A percentile compares a stretch with the other conserved stretches of the same genome.
phyloP scores from a whole-genome alignment of 2,113 vertebrate species.

The Antechinus stuartii region DNA sequence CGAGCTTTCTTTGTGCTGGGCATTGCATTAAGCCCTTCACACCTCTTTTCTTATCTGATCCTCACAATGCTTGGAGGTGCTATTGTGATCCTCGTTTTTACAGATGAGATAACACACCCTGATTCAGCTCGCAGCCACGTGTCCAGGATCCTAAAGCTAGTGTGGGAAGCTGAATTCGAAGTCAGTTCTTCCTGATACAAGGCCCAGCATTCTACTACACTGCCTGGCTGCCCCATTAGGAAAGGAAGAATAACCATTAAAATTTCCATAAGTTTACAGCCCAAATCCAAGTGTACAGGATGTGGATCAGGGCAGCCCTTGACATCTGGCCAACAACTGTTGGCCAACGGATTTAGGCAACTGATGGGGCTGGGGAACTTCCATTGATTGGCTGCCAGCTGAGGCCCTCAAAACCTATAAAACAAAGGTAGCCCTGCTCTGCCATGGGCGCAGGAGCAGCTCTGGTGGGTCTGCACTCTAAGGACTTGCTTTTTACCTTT shows the following conservation, averaged over 20 bases:
- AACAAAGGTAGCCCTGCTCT: neutral
- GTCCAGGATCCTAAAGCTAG: neutral
- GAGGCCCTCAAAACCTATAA: neutral
- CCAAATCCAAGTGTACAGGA: neutral
- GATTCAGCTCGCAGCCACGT: neutral
- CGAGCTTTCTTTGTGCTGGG: neutral
- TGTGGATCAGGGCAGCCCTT: neutral
- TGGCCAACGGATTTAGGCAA: neutral
- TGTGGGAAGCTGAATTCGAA: neutral
- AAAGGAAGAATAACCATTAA: neutral
- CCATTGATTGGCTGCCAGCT: neutral
- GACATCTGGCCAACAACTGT: neutral
- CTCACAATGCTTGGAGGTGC: neutral
- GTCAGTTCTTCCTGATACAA: neutral
- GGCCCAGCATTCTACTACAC: neutral
- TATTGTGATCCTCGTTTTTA: neutral
- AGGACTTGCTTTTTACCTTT: neutral
- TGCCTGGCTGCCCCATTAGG: neutral
- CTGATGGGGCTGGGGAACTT: neutral
- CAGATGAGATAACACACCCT: neutral
- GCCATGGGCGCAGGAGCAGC: neutral
- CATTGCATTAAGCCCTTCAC: neutral
- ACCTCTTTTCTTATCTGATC: neutral
- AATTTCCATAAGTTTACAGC: neutral
- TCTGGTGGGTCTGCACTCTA: neutral